Percentiles rank a stretch among this genome's conserved stretches.
These are phyloP conservation scores for Acomys russatus DNA, from an alignment of 2,797 vertebrate species.

Conservation along the genomic window DNA sequence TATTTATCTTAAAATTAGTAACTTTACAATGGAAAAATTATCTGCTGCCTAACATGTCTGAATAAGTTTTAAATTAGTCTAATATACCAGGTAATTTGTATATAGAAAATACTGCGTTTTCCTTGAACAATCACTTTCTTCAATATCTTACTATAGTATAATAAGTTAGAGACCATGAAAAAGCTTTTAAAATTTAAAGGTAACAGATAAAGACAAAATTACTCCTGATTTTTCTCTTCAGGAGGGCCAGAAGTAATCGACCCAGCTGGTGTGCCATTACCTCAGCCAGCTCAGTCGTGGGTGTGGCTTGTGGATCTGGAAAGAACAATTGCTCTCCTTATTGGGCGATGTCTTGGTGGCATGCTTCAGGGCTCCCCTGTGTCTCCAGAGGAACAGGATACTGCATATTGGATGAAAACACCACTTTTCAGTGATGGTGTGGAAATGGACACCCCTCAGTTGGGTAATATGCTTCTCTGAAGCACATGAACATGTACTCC, in stretches of 20 bases:
- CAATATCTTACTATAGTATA: conserved; percentile 10
- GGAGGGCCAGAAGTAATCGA: conserved; percentile 95
- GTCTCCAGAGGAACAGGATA: conserved; percentile 97
- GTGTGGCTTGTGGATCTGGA: conserved; percentile 99
- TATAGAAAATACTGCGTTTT: conserved; percentile 53
- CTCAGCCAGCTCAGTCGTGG: conserved; percentile 94
- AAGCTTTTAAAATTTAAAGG: conserved; percentile 63
- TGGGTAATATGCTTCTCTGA: conserved; percentile 89
- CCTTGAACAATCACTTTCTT: conserved; percentile 65
- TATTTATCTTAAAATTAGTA: conserved; percentile 70
- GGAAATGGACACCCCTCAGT: conserved; percentile 95
- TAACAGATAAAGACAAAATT: conserved; percentile 35
- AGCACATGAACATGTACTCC: neutral
- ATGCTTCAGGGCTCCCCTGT: conserved; percentile 96
- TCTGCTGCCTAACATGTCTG: conserved; percentile 31
- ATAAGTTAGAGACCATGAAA: neutral
- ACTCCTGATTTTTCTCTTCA: conserved; percentile 80
- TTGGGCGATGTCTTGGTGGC: conserved; percentile 97
- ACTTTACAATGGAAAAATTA: conserved; percentile 59
- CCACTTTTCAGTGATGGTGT: conserved; percentile 97
- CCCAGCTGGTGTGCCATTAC: conserved; percentile 91
- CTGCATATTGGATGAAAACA: conserved; percentile 97
- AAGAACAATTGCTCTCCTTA: conserved; percentile 95
- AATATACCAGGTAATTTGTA: conserved; percentile 10
- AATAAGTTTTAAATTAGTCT: conserved; percentile 62